phyloP scores from a whole-genome alignment of 64 coral and sea anemone species.

The Hydrozoanthus tunicans region DNA sequence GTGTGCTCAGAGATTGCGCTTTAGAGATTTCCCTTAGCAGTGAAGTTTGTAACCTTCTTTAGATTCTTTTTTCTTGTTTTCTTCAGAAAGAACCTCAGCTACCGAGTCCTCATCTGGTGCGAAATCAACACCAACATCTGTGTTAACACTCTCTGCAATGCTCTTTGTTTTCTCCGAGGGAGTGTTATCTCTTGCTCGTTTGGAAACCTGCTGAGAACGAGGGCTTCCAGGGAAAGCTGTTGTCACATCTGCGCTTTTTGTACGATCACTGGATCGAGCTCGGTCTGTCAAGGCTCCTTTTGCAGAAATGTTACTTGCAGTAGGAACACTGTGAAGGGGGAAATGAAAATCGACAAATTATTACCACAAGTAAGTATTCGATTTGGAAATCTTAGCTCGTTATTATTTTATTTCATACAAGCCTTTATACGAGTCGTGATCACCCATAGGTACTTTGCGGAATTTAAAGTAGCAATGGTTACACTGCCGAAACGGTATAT shows the following conservation, averaged over 20 bases:
- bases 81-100: slow-evolving; percentile 23
- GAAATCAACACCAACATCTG: slow-evolving; percentile 68
- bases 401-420: no score
- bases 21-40: background rate
- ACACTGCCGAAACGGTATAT: no score
- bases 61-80: background rate
- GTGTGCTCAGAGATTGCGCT: no score
- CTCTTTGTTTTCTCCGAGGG: slow-evolving; percentile 51
- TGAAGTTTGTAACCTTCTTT: slow-evolving; percentile 22
- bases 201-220: slow-evolving; percentile 21
- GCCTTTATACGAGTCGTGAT: no score
- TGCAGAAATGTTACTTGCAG: slow-evolving; percentile 51
- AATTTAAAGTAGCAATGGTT: no score
- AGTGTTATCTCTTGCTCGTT: slow-evolving; percentile 33
- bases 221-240: background rate
- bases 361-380: no score
- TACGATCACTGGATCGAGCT: slow-evolving; percentile 18
- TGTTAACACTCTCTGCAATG: slow-evolving; percentile 77
- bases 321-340: slow-evolving; percentile 23
- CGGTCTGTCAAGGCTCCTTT: background rate
- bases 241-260: background rate
- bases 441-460: no score
- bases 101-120: slow-evolving; percentile 72
- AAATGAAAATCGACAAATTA: no score
- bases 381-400: no score